Evolutionary conservation across 2,888 invertebrate species (phyloP), one percentile per base, ranked within the genome.

Genomic region (Molanna angustata): DNA sequence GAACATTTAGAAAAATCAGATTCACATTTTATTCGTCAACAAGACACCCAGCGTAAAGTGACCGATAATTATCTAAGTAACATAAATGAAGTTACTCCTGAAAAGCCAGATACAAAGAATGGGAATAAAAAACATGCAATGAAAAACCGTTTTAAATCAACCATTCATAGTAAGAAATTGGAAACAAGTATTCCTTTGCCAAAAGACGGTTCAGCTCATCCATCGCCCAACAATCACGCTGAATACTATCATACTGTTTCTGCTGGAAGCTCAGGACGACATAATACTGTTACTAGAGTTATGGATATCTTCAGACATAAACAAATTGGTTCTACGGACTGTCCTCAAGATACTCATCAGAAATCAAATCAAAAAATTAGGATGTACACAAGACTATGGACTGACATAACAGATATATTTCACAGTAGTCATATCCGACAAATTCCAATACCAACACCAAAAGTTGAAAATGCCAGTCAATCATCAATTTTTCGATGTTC

Each of bases 181-280:
- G 41, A 41, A 11, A 20, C 18, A 4, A 20, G 4, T n/a, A 20
- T 20, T 6, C 3, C 2, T 6, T 21, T 49, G 31, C 49, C 53
- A 19, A 49, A 54, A 42, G 54, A 54, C 50, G 54, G 50, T 11
- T 54, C 50, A 4, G 50, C 54, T 6, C 54, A 54, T 47, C 47
- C 49, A 14, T 49, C 46, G 11, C 41, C 47, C 3, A 48, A 35
- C 4, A 54, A 39, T 37, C 49, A 54, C 18, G 18, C 35, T 7
- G 47, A 32, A 31, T 54, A 54, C 46, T 54, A 54, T 46, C 54
- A 54, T 37, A 54, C 50, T 9, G 37, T 49, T 14, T 46, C 54
- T 7, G 50, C 54, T n/a, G 44, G 41, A 3, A 54, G 47, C 13
- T 31, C 50, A 9, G 21, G 46, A 4, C 31, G 33, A n/a, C 35